Evolutionary conservation across 2,797 vertebrate genomes (phyloP), one percentile per base, ranked within the genome.

Genomic region (Gouania willdenowi): DNA sequence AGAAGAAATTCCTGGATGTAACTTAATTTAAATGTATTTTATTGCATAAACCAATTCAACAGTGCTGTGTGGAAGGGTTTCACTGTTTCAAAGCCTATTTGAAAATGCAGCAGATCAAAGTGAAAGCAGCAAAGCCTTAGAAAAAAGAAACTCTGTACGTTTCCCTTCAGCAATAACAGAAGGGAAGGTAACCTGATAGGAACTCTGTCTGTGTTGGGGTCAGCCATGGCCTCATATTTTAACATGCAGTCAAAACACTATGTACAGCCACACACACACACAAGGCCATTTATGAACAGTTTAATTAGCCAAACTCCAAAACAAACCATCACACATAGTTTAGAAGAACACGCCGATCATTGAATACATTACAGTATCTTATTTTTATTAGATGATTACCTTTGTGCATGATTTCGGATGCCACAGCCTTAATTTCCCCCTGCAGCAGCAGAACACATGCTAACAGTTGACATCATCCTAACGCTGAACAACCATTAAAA

Each of bases 361-460:
- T 11, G 25, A 41, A 66, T 42, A 17, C 9, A 9, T 5, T 41
- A 36, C 22, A 33, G 35, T 33, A 21, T 6, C 29, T 49, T 12
- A 5, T 7, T n/a, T 32, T 35, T 29, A 49, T 59, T 33, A 17
- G 12, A 26, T 53, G 30, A 48, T 67, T 55, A 35, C 12, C 24
- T 8, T 34, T 51, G 23, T 33, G 37, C 27, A 20, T 12, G n/a
- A n/a, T n/a, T n/a, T n/a, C n/a, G n/a, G n/a, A n/a, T n/a, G 9
- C 26, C 20, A 34, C 24, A 31, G 6, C 20, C 27, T 8, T 31
- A 37, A 35, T 32, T 26, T 45, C 44, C 48, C 25, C 37, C 15
- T 40, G 38, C 51, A 28, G 23, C 29, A 54, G 49, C 35, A 53
- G 53, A 44, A 60, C 50, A 55, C 62, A 54, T 39, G 26, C 29